Conservation (phyloP, 64 coral and sea anemone genomes). For the Actinia equina region DNA sequence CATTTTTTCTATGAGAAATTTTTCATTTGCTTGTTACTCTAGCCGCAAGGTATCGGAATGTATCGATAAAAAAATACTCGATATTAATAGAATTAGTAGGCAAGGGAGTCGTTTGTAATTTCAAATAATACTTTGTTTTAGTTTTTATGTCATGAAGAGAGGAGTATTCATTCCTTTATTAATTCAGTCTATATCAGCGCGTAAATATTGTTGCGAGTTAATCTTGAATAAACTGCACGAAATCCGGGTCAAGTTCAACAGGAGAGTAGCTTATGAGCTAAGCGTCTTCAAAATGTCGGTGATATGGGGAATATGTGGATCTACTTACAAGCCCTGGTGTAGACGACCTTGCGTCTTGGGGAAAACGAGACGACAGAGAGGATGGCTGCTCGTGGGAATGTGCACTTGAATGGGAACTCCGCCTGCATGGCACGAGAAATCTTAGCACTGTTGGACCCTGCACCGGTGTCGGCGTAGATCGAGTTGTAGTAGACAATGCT, state of each 20-base stretch:
- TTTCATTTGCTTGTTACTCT: not conserved
- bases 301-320: no score
- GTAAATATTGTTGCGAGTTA: no score
- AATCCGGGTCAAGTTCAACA: no score
- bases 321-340: conserved; percentile 54
- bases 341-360: conserved; percentile 64
- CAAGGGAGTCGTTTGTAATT: no score
- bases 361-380: conserved; percentile 72
- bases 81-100: no score
- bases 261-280: not conserved
- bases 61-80: no score
- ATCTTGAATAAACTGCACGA: no score
- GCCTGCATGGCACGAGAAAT: conserved; percentile 73
- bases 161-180: no score
- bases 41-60: no score
- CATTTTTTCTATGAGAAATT: not conserved
- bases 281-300: not conserved
- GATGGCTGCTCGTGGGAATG: conserved; percentile 45
- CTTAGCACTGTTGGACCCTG: not conserved
- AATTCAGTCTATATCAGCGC: no score
- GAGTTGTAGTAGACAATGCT: conserved; percentile 62
- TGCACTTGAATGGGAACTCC: conserved; percentile 61
- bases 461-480: conserved; percentile 24
- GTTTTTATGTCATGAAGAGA: no score
- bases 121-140: no score